A percentile compares a stretch with the other conserved stretches of the same genome.
phyloP scores from a whole-genome alignment of 2,113 vertebrate genomes.

The Microcebus lehilahytsara region DNA sequence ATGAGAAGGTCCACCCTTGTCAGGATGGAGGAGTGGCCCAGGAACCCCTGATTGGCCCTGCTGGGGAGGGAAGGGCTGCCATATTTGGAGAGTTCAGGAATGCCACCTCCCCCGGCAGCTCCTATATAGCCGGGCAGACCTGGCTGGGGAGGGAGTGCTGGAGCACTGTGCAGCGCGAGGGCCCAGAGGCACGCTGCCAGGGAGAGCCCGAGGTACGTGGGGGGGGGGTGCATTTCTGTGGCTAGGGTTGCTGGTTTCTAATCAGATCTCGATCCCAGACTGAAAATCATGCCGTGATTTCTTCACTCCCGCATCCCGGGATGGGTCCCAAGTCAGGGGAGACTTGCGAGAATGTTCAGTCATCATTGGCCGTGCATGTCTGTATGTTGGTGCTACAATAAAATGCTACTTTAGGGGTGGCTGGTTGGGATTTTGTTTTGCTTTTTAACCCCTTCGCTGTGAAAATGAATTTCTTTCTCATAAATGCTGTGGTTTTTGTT shows the following conservation, averaged over 20 bases:
- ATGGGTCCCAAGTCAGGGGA: background rate
- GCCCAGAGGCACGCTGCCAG: background rate
- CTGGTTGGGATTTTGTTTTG: background rate
- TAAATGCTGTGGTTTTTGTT: background rate
- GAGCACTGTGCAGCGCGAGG: background rate
- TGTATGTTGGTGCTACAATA: background rate
- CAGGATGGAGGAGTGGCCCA: constrained; percentile 32
- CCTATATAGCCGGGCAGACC: constrained; percentile 46
- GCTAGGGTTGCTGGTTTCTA: background rate
- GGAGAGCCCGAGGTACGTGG: constrained; percentile 60
- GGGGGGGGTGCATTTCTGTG: background rate
- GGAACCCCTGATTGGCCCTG: constrained; percentile 58
- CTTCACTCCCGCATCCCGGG: background rate
- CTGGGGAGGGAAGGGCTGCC: background rate
- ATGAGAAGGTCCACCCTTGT: background rate
- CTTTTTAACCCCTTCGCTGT: background rate
- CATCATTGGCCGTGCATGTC: background rate
- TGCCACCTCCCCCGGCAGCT: constrained; percentile 41
- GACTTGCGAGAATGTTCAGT: background rate
- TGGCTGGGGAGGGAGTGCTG: background rate
- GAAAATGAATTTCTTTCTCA: background rate
- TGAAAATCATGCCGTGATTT: background rate
- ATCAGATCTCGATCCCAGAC: background rate
- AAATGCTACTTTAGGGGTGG: background rate
- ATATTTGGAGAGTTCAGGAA: constrained; percentile 59